Evolutionary conservation across 1,140 invertebrate genomes (phyloP).

Genomic region (Gryllus bimaculatus): DNA sequence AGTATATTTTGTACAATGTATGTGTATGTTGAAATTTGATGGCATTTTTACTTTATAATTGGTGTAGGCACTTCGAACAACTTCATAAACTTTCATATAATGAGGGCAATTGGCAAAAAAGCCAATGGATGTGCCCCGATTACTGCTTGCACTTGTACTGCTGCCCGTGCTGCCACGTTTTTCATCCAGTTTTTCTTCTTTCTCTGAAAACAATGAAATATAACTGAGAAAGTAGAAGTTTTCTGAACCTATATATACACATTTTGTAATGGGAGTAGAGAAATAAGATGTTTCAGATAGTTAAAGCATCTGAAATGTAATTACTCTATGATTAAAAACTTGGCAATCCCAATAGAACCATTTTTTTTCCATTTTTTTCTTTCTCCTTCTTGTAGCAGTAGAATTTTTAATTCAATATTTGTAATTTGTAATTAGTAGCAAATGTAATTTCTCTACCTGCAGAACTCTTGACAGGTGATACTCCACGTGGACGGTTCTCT

Average conservation of each 20-base stretch:
- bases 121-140: conserved; percentile 41
- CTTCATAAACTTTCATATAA: conserved; percentile 69
- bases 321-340: no score
- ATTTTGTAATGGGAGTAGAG: no score
- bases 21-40: background rate
- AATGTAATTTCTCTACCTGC: conserved; percentile 9
- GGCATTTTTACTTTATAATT: conserved; percentile 59
- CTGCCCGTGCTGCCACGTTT: conserved; percentile 19
- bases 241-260: background rate
- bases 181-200: conserved; percentile 30
- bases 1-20: no score
- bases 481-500: conserved; percentile 19
- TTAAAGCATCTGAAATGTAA: no score
- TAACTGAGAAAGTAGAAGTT: background rate
- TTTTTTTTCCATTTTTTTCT: no score
- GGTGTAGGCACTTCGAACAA: conserved; percentile 59
- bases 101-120: conserved; percentile 57
- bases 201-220: conserved; percentile 23
- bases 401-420: background rate
- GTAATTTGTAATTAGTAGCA: background rate
- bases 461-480: conserved; percentile 20
- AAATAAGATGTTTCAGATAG: no score
- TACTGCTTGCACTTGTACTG: conserved; percentile 27
- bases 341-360: no score
- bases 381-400: background rate